phyloP scores from a whole-genome alignment of 2,797 vertebrate species.

The Amphiprion clarkii region DNA sequence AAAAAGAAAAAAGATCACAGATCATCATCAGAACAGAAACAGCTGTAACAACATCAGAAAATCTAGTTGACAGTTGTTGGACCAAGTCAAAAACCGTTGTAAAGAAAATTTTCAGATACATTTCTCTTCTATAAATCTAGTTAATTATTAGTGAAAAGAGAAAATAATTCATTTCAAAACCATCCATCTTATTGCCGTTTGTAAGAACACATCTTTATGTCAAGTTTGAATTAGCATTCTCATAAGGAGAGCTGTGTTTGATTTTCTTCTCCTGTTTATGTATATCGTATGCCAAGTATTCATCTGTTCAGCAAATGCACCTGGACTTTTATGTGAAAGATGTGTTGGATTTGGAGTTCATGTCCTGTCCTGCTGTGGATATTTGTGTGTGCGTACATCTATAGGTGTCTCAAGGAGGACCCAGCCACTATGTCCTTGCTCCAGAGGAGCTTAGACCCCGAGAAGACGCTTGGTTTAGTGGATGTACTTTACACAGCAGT shows the following conservation, averaged over 20 bases:
- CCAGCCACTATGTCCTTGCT: slow-evolving; percentile 98
- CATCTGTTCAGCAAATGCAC: slow-evolving; percentile 22
- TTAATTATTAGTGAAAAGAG: not conserved
- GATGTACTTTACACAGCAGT: slow-evolving; percentile 97
- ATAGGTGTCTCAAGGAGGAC: slow-evolving; percentile 99
- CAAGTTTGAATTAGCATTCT: slow-evolving; percentile 15
- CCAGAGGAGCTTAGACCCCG: slow-evolving; percentile 96
- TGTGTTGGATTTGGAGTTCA: slow-evolving; percentile 20
- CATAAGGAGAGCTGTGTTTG: not conserved
- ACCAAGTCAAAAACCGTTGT: no score
- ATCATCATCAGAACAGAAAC: not conserved
- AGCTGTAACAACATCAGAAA: no score
- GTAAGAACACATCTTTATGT: not conserved
- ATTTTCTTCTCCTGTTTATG: slow-evolving; percentile 23
- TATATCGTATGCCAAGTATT: slow-evolving; percentile 16
- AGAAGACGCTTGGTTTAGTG: slow-evolving; percentile 96
- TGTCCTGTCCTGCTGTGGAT: slow-evolving; percentile 15
- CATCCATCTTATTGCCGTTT: not conserved
- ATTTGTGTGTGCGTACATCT: slow-evolving; percentile 21
- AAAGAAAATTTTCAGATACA: no score
- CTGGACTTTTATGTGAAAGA: slow-evolving; percentile 31
- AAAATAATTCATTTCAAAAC: slow-evolving; percentile 8
- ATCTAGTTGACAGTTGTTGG: not conserved
- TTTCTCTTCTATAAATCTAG: no score
- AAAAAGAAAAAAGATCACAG: not conserved